phyloP scores from a whole-genome alignment of 1,140 invertebrate species.

The Achatina immaculata region DNA sequence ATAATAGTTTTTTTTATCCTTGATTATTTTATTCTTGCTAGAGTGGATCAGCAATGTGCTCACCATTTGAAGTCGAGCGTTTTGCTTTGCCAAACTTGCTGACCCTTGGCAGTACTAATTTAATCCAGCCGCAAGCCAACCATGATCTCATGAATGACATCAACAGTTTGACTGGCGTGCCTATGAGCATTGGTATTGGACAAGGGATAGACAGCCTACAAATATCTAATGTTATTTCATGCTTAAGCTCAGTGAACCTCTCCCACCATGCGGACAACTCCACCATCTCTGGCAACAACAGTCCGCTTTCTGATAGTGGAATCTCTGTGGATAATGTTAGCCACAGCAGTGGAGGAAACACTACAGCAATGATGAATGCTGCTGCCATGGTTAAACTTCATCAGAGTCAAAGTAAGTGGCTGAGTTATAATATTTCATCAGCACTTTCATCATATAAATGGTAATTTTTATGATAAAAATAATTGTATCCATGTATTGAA shows the following conservation, averaged over 20 bases:
- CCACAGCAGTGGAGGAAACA: conserved; percentile 77
- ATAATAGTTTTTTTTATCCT: neutral
- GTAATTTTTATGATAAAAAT: too few relatives aligned
- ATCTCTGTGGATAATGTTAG: conserved; percentile 75
- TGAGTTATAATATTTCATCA: too few relatives aligned
- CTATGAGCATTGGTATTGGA: conserved; percentile 32
- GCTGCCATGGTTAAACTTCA: conserved; percentile 82
- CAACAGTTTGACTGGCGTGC: conserved; percentile 38
- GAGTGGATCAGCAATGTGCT: conserved; percentile 13
- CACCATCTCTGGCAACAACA: conserved; percentile 60
- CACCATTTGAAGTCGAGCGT: conserved; percentile 19
- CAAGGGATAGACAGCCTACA: conserved; percentile 21
- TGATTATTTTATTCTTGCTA: neutral
- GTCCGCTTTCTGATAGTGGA: conserved; percentile 71
- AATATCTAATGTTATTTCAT: conserved; percentile 29
- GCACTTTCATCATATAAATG: too few relatives aligned
- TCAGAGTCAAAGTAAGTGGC: conserved; percentile 34
- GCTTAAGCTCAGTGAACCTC: conserved; percentile 37
- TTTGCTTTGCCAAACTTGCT: conserved; percentile 17
- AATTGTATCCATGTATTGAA: too few relatives aligned
- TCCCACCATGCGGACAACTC: conserved; percentile 37
- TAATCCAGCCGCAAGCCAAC: conserved; percentile 15
- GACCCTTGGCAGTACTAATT: conserved; percentile 16
- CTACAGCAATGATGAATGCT: conserved; percentile 83
- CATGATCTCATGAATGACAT: conserved; percentile 21